Conservation (phyloP, 2,797 vertebrate genomes). For the Coregonus suidteri region DNA sequence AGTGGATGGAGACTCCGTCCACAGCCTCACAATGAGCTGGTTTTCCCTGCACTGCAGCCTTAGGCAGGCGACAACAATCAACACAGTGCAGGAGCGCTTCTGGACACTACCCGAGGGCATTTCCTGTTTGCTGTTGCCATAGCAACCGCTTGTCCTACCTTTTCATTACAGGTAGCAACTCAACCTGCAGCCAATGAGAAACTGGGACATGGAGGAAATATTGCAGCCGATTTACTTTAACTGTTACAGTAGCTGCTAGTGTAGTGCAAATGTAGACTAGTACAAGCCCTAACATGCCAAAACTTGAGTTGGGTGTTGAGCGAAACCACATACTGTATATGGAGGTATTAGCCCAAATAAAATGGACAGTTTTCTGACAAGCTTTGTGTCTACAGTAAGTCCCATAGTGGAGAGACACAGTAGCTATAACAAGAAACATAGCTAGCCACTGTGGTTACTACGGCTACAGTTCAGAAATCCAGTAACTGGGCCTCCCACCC, state of each 20-base stretch:
- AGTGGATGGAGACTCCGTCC: slow-evolving; percentile 55
- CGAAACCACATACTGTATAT: not conserved
- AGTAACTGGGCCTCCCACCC: slow-evolving; percentile 6
- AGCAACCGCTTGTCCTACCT: slow-evolving; percentile 67
- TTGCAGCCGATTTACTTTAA: not conserved
- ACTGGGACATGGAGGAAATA: not conserved
- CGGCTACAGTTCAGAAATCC: slow-evolving; percentile 4
- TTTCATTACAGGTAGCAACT: slow-evolving; percentile 20
- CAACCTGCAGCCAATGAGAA: not conserved
- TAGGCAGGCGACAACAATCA: slow-evolving; percentile 17
- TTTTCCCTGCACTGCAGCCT: slow-evolving; percentile 41
- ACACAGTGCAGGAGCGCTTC: slow-evolving; percentile 51
- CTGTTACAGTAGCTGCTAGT: not conserved
- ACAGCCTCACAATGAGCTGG: slow-evolving; percentile 48
- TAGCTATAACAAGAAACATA: not conserved
- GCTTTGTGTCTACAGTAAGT: not conserved
- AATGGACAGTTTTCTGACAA: not conserved
- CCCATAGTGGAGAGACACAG: not conserved
- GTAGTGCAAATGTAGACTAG: not conserved
- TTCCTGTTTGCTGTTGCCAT: slow-evolving; percentile 75
- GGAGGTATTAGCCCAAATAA: not conserved
- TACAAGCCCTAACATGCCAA: not conserved
- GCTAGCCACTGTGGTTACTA: not conserved
- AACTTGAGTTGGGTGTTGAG: not conserved
- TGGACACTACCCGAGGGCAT: slow-evolving; percentile 66